These are phyloP conservation scores for Oreonectes daqikongensis DNA, from an alignment of 2,797 vertebrate genomes.

Conservation along the genomic window DNA sequence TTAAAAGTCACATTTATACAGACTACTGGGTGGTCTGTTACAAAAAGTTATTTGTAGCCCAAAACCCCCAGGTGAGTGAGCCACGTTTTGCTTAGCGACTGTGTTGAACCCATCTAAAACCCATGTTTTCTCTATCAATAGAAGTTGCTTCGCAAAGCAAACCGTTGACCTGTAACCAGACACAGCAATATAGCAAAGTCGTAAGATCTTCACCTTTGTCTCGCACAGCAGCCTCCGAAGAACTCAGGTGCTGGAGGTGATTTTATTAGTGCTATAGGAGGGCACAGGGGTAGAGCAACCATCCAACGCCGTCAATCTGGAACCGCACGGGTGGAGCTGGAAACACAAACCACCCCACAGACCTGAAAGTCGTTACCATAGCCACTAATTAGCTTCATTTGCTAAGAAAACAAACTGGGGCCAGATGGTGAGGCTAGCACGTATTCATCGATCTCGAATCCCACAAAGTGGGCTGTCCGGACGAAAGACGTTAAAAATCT, in stretches of 20 bases:
- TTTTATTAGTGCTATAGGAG: slow-evolving; percentile 12
- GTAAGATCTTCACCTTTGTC: slow-evolving; percentile 20
- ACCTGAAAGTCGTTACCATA: slow-evolving; percentile 69
- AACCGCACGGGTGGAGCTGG: slow-evolving; percentile 61
- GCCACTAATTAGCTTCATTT: slow-evolving; percentile 78
- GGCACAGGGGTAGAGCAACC: slow-evolving; percentile 33
- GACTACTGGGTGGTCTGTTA: background rate
- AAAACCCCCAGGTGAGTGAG: background rate
- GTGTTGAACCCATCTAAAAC: background rate
- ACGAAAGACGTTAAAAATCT: slow-evolving; percentile 39
- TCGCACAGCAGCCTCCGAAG: background rate
- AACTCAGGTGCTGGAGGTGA: slow-evolving; percentile 8
- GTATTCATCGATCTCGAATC: slow-evolving; percentile 76
- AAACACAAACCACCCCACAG: slow-evolving; percentile 65
- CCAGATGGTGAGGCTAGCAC: slow-evolving; percentile 77
- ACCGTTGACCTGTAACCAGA: slow-evolving; percentile 27
- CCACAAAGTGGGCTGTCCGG: slow-evolving; percentile 58
- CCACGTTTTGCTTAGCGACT: background rate
- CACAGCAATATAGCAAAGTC: slow-evolving; percentile 21
- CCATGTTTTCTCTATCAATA: background rate
- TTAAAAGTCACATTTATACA: slow-evolving; percentile 12
- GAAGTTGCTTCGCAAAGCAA: slow-evolving; percentile 9
- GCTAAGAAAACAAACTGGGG: slow-evolving; percentile 76
- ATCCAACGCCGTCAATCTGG: slow-evolving; percentile 37
- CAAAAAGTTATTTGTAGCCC: background rate